phyloP scores from a whole-genome alignment of 2,888 invertebrate genomes.

The Chrysolina americana region DNA sequence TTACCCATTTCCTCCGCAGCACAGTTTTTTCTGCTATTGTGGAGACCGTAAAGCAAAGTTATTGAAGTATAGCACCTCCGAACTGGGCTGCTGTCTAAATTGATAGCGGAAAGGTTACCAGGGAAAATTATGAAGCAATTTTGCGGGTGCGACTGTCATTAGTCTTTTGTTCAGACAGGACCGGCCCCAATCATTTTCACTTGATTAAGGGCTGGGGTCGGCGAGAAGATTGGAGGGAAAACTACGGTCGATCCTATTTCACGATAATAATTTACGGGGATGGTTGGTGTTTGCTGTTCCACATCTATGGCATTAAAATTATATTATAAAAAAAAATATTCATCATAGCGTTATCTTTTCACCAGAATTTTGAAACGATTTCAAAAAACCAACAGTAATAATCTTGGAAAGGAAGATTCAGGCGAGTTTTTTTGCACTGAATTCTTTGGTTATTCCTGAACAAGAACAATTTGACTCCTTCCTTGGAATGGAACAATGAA shows the following conservation, averaged over 20 bases:
- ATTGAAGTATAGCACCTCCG: conserved; percentile 63
- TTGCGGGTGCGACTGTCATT: conserved; percentile 68
- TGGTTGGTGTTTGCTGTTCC: too few relatives aligned
- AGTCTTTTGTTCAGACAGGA: conserved; percentile 62
- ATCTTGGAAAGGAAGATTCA: too few relatives aligned
- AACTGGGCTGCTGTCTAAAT: conserved; percentile 62
- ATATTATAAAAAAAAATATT: too few relatives aligned
- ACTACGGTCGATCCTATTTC: background rate
- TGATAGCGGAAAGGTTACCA: conserved; percentile 69
- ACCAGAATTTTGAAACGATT: too few relatives aligned
- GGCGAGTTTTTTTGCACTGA: too few relatives aligned
- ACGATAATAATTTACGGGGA: background rate
- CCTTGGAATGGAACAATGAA: too few relatives aligned
- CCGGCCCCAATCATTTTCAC: conserved; percentile 39
- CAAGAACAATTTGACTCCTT: too few relatives aligned
- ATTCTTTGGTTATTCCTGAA: too few relatives aligned
- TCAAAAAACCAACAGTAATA: too few relatives aligned
- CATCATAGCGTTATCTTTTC: too few relatives aligned
- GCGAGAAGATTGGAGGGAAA: conserved; percentile 17
- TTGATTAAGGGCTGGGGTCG: conserved; percentile 38
- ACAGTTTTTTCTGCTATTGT: conserved; percentile 10
- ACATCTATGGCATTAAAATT: too few relatives aligned
- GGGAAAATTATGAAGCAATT: conserved; percentile 71
- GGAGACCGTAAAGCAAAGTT: conserved; percentile 59
- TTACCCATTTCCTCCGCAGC: background rate